Base-by-base conservation (phyloP, 2,888 invertebrate genomes). In the Hofmannophila pseudospretella region DNA sequence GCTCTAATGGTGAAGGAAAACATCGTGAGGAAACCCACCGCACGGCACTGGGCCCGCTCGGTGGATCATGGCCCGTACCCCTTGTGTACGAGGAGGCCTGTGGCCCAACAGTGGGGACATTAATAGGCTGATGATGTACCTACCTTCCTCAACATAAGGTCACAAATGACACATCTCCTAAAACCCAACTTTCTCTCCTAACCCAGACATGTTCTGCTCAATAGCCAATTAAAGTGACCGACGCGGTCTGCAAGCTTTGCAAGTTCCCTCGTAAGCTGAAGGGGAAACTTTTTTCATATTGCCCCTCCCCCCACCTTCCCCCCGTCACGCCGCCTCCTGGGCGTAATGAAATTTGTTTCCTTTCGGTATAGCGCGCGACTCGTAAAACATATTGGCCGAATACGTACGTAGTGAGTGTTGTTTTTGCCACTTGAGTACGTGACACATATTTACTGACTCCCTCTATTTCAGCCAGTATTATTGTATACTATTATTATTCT, bases 201-300 rank as follows among this genome's bases (percentile, higher is more conserved):
- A n/a, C n/a, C n/a, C n/a, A n/a, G n/a, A 16, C 5, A 16, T 16
- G 5, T 16, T 23, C n/a, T 8, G 7, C 23, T 23, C 28, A 28
- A 28, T 28, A n/a, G n/a, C n/a, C n/a, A n/a, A n/a, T 28, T 28
- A 5, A 28, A 28, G 4, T 28, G 13, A 28, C 12, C 28, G 12
- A 28, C 8, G 16, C 16, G 16, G 23, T 23, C n/a, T 23, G 23
- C 5, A 23, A 23, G 11, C 10, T 12, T 11, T 7, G 10, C 8
- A 32, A 32, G 20, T 32, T 32, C 7, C 11, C 9, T 11, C 32
- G 11, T 27, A 12, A 22, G 13, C 13, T 47, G 36, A 42, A 41
- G 45, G 23, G 34, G 16, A 44, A 61, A 69, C 53, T 72, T 70
- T 67, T 68, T 72, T 69, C 69, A 70, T 72, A 69, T 59, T 40